phyloP scores from a whole-genome alignment of 2,113 vertebrate genomes.

The Leptosomus discolor region DNA sequence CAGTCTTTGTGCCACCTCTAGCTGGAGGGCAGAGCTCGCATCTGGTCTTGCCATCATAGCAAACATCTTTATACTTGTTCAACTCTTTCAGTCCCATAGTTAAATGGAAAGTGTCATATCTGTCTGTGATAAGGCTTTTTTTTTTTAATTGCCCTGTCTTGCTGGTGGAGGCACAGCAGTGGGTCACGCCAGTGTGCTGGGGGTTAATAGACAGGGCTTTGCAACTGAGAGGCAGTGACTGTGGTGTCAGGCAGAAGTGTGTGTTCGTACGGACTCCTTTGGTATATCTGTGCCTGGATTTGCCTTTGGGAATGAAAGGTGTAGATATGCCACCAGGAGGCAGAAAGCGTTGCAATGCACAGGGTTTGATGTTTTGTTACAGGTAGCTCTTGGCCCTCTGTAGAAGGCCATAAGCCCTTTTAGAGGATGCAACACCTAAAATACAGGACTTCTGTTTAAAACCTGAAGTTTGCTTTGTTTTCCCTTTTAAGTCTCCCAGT shows the following conservation, averaged over 20 bases:
- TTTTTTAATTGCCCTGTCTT: background rate
- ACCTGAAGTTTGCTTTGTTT: background rate
- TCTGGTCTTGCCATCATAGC: background rate
- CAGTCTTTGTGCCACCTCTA: background rate
- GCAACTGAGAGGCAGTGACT: background rate
- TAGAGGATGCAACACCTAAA: background rate
- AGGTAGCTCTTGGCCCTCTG: background rate
- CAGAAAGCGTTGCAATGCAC: background rate
- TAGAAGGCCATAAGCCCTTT: background rate
- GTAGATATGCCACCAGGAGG: background rate
- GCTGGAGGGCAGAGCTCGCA: background rate
- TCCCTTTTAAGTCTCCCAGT: background rate
- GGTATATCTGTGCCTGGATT: background rate
- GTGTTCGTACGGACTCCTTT: background rate
- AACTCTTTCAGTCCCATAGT: background rate
- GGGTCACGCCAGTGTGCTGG: background rate
- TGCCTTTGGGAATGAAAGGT: background rate
- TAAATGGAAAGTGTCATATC: background rate
- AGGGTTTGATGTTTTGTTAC: background rate
- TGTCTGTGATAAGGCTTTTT: background rate
- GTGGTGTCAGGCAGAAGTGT: background rate
- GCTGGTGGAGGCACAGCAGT: background rate
- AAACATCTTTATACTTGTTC: background rate
- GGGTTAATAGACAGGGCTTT: background rate
- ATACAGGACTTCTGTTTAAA: background rate